phyloP scores from a whole-genome alignment of 2,888 invertebrate genomes.

The Nasonovia ribisnigri region DNA sequence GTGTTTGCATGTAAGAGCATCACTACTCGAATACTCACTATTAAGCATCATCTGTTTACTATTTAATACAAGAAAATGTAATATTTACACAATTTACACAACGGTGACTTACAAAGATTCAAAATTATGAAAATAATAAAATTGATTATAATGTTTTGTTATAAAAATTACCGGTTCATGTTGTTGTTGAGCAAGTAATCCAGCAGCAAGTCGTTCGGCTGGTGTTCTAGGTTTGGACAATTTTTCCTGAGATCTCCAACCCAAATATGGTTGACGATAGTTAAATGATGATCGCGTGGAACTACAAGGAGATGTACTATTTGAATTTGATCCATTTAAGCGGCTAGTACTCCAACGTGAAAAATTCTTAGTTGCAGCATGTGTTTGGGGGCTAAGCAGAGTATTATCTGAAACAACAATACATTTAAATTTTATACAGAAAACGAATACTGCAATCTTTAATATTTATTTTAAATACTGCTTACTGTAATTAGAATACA shows the following conservation, averaged over 20 bases:
- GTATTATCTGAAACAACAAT: constrained; percentile 45
- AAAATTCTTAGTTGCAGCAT: constrained; percentile 68
- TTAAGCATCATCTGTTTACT: background rate
- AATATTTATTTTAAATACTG: background rate
- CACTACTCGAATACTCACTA: background rate
- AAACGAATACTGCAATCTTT: background rate
- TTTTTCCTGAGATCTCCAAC: constrained; percentile 89
- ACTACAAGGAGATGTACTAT: constrained; percentile 76
- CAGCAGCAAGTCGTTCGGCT: constrained; percentile 80
- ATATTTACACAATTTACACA: background rate
- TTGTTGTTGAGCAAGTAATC: constrained; percentile 72
- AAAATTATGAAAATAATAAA: background rate
- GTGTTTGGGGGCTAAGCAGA: constrained; percentile 61
- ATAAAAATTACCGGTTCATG: constrained; percentile 69
- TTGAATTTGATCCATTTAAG: constrained; percentile 74
- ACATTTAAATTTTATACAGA: background rate
- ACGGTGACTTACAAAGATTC: background rate
- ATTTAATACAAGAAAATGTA: background rate
- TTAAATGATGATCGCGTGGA: constrained; percentile 82
- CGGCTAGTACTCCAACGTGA: constrained; percentile 73
- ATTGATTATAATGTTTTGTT: background rate
- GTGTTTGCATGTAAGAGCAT: background rate
- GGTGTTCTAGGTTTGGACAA: constrained; percentile 85
- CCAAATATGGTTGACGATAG: constrained; percentile 89
- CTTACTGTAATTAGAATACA: constrained; percentile 60